Conservation (phyloP, 2,113 vertebrate species). For the Hyperoodon ampullatus region DNA sequence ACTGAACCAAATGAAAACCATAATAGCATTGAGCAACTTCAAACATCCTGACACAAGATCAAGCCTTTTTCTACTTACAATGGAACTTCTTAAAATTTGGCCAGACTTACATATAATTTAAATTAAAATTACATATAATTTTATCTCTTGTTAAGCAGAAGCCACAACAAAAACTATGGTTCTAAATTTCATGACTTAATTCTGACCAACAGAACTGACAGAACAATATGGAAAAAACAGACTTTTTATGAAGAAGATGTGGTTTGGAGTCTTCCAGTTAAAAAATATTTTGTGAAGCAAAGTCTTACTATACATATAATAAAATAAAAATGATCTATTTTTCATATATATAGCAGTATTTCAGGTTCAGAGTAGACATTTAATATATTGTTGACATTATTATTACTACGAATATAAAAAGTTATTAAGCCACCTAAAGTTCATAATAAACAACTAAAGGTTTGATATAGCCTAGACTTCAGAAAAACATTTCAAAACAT, state of each 20-base stretch:
- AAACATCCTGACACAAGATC: neutral
- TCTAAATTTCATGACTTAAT: neutral
- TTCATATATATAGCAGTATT: neutral
- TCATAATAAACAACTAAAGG: neutral
- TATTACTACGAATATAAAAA: neutral
- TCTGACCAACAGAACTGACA: neutral
- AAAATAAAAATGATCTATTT: neutral
- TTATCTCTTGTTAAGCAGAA: neutral
- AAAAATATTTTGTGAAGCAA: neutral
- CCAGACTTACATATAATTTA: neutral
- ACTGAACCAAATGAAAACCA: neutral
- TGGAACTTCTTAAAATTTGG: neutral
- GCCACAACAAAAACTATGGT: neutral
- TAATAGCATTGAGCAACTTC: neutral
- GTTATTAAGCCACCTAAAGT: neutral
- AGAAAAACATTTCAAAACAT: constrained; percentile 26
- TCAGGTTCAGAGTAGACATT: neutral
- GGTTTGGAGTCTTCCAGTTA: neutral
- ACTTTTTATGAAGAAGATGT: neutral
- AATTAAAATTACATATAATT: neutral
- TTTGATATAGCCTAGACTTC: neutral
- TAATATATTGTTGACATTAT: neutral
- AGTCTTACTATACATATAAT: neutral
- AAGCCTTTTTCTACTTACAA: neutral
- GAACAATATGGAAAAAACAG: neutral